Base-by-base conservation (phyloP, 2,888 invertebrate species). In the Lasioglossum calceatum region DNA sequence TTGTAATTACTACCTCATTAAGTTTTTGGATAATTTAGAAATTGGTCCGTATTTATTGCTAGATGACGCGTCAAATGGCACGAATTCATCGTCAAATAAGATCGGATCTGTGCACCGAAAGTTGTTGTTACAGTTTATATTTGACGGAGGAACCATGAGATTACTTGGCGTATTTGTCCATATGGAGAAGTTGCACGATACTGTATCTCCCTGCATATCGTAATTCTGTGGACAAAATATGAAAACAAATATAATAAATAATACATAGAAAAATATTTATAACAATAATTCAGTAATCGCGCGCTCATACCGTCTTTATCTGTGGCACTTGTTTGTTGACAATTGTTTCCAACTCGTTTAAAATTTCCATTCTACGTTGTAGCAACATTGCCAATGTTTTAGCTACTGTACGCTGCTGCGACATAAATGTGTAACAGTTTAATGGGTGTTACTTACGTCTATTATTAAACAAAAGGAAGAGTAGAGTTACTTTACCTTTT, bases 41-140 rank as follows among this genome's bases (percentile, higher is more conserved):
- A 97, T 97, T 1, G 97, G 97, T 4, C 97, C 97, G 93, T 96
- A 97, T 94, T 97, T 97, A 89, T 97, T 97, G 32, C 97, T 96
- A 42, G 96, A 95, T 1, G 97, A 96, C 54, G 96, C 96, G 92
- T 97, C 97, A 93, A 97, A 97, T 12, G 97, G 97, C 80, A 97
- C 96, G 92, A 97, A 97, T 91, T 97, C 97, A 91, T 97, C 97
- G 88, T 97, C 96, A 61, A 96, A 96, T 75, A 96, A 92, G 87
- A 96, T 96, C 0, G 96, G 96, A 92, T 96, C 96, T 36, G 96
- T 96, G 79, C 96, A 95, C 14, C 96, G 96, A 90, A 96, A 96
- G 86, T 93, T 94, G 82, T 92, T 94, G 44, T 92, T 91, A 42
- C 93, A 94, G 89, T 93, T 94, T 8, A 94, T 92, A 83, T 94